A percentile compares a stretch with the other conserved stretches of the same genome.
Conservation (phyloP, 2,797 vertebrate species). For the Onychomys leucogaster region DNA sequence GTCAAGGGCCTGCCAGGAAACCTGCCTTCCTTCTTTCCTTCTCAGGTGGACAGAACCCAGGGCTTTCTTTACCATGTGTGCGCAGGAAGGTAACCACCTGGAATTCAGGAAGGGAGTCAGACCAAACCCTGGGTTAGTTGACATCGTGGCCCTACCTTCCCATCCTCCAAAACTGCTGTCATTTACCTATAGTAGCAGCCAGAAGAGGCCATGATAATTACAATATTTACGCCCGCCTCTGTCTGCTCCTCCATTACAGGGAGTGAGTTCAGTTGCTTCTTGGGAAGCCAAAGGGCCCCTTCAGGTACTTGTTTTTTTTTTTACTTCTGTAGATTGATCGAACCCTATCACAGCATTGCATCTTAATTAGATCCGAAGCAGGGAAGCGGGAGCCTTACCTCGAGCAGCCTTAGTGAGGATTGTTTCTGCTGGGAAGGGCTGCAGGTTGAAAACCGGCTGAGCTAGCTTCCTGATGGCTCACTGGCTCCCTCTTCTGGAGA, state of each 20-base stretch:
- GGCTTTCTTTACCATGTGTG: not conserved
- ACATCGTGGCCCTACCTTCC: not conserved
- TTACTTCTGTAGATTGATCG: not conserved
- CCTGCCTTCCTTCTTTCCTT: not conserved
- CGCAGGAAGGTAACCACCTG: not conserved
- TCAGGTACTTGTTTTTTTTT: not conserved
- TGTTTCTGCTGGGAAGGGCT: not conserved
- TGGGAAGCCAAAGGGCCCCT: not conserved
- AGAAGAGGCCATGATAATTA: not conserved
- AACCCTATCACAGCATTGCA: not conserved
- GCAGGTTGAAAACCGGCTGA: not conserved
- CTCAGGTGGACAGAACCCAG: not conserved
- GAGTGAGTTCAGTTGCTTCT: not conserved
- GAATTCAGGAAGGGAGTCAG: not conserved
- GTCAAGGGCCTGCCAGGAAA: not conserved
- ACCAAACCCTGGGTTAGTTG: not conserved
- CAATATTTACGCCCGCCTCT: not conserved
- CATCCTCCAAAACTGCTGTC: not conserved
- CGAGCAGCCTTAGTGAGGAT: not conserved
- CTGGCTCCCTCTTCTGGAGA: constrained; percentile 77
- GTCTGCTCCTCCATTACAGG: not conserved
- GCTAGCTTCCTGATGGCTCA: not conserved
- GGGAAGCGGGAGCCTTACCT: not conserved
- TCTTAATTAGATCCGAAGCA: not conserved
- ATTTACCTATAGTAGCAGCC: not conserved